These are phyloP conservation scores for Cataglyphis hispanica DNA, from an alignment of 1,140 invertebrate species.

Conservation along the genomic window DNA sequence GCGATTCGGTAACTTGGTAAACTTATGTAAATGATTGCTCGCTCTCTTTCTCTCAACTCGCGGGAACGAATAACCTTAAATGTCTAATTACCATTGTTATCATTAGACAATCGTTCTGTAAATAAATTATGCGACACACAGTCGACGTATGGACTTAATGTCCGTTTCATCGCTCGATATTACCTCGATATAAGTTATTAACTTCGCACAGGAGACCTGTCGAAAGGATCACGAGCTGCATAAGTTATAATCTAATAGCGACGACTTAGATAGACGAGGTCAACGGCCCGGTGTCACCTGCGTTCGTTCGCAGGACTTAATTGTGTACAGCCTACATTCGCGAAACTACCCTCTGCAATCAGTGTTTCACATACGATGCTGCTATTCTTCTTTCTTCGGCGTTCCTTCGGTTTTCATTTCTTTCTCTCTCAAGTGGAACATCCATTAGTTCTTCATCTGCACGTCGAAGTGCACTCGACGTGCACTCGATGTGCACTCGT, in stretches of 20 bases:
- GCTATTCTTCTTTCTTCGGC: slow-evolving; percentile 7
- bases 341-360: slow-evolving; percentile 59
- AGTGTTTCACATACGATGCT: slow-evolving; percentile 63
- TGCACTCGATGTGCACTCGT: too few relatives aligned
- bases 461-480: slow-evolving; percentile 48
- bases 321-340: slow-evolving; percentile 62
- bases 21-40: slow-evolving; percentile 48
- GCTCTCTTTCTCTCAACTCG: background rate
- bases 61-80: background rate
- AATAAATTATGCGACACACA: slow-evolving; percentile 12
- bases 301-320: slow-evolving; percentile 68
- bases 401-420: background rate
- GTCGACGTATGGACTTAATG: slow-evolving; percentile 14
- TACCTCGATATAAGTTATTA: slow-evolving; percentile 46
- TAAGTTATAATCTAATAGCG: slow-evolving; percentile 52
- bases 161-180: slow-evolving; percentile 32
- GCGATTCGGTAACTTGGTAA: slow-evolving; percentile 34
- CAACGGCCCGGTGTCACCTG: slow-evolving; percentile 65
- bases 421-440: background rate
- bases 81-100: slow-evolving; percentile 35
- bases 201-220: background rate
- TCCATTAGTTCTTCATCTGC: background rate
- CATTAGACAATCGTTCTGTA: slow-evolving; percentile 42
- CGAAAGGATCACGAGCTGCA: slow-evolving; percentile 40
- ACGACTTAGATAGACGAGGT: slow-evolving; percentile 42